Evolutionary conservation across 2,888 invertebrate species (phyloP).

Genomic region (Epinotia nisella): DNA sequence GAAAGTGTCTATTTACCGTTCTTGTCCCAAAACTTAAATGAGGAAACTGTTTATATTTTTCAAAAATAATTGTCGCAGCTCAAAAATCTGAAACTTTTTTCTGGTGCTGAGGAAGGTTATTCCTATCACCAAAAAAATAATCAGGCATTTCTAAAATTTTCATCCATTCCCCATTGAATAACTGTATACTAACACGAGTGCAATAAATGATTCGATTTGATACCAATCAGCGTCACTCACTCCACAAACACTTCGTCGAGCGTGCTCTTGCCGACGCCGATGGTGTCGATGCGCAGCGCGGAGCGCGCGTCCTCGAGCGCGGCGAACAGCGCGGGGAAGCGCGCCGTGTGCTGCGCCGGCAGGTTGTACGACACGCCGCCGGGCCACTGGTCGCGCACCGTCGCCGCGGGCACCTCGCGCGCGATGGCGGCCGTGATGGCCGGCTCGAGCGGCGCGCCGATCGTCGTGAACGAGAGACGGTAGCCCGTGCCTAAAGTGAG

Average conservation of each 20-base stretch:
- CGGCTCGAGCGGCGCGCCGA: constrained; percentile 56
- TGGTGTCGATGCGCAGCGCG: constrained; percentile 88
- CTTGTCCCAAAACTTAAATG: no score
- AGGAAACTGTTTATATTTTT: no score
- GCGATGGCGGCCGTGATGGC: constrained; percentile 57
- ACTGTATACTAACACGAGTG: no score
- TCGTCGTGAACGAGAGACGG: constrained; percentile 86
- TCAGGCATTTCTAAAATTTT: no score
- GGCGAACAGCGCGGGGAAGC: constrained; percentile 86
- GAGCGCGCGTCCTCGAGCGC: constrained; percentile 85
- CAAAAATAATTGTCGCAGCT: no score
- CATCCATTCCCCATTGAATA: no score
- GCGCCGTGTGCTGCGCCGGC: constrained; percentile 77
- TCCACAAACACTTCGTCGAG: constrained; percentile 96
- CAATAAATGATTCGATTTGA: no score
- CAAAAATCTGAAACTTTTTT: no score
- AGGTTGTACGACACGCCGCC: constrained; percentile 67
- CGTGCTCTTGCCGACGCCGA: constrained; percentile 94
- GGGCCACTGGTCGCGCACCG: constrained; percentile 58
- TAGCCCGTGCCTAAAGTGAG: neutral
- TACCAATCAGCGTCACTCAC: no score
- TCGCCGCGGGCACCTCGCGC: constrained; percentile 59
- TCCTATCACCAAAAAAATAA: no score
- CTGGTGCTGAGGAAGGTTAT: no score
- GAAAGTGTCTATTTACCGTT: no score